Percentiles rank a stretch among this genome's conserved stretches.
Evolutionary conservation across 2,888 invertebrate species (phyloP).

Genomic region (Drosophila aldrichi): DNA sequence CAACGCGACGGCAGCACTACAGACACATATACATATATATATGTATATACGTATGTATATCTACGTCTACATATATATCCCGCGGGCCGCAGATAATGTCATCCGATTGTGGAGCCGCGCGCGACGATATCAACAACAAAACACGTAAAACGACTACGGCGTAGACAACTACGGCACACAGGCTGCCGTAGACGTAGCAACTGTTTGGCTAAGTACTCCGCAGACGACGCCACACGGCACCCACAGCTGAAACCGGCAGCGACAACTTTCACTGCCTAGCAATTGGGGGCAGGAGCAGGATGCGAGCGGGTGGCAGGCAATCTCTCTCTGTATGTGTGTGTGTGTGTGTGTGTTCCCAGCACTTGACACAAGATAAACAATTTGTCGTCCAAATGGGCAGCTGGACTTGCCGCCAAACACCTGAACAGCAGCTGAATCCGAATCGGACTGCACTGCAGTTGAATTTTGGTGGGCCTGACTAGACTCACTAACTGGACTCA

Average conservation of each 20-base stretch:
- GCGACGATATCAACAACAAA: constrained; percentile 36
- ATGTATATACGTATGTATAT: constrained; percentile 27
- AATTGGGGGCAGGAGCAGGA: constrained; percentile 7
- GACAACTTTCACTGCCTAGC: constrained; percentile 29
- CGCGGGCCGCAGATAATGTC: constrained; percentile 69
- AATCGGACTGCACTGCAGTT: constrained; percentile 7
- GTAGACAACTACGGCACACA: not conserved
- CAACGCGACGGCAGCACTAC: constrained; percentile 20
- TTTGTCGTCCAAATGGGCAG: constrained; percentile 72
- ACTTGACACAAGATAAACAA: constrained; percentile 80
- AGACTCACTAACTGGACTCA: constrained; percentile 2
- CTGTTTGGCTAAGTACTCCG: constrained; percentile 67
- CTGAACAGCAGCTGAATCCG: constrained; percentile 25
- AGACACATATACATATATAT: not conserved
- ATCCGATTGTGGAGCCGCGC: constrained; percentile 69
- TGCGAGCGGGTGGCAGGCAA: no score
- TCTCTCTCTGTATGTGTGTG: no score
- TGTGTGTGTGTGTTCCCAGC: constrained; percentile 33
- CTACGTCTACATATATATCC: constrained; percentile 42
- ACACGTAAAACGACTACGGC: constrained; percentile 19
- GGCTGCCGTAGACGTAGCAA: constrained; percentile 33
- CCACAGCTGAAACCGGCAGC: constrained; percentile 40
- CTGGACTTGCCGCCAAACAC: constrained; percentile 73
- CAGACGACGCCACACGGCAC: constrained; percentile 66
- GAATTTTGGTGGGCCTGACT: constrained; percentile 1